Base-by-base conservation (phyloP, 2,113 vertebrate genomes). In the Phainopepla nitens region DNA sequence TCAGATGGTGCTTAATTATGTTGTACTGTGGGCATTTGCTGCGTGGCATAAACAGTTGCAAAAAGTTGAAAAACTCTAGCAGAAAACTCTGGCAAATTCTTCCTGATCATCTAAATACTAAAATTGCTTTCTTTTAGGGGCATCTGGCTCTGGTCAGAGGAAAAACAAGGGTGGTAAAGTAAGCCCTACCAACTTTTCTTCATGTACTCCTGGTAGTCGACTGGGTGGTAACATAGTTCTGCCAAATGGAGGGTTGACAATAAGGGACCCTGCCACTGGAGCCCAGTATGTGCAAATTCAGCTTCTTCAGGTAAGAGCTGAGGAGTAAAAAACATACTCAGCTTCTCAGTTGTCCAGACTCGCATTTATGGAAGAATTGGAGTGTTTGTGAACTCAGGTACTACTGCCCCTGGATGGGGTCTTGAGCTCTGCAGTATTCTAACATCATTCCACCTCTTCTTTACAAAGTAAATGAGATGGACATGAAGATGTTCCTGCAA, bases 251-350 rank as follows among this genome's bases (percentile, higher is more conserved):
- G 98, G 98, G 23, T 95, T 98, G 68, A 98, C 98, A 7, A 97
- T 98, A 90, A 98, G 98, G 53, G 98, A 99, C 82, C 98, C 98
- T 2, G 97, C 98, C 27, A 98, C 98, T 1, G 98, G 98, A 31
- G 93, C 98, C 21, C 99, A 98, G 86, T 99, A 99, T 83, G 98
- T 99, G 85, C 99, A 99, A 97, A 98, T 99, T 64, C 99, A 99
- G 91, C 97, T 99, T 36, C 97, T 99, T 82, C 99, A 99, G 99
- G 99, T 99, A 92, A 98, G 97, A 91, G 68, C 39, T 8, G 18
- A 90, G 47, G 18, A 65, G 41, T 23, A 36, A 21, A 53, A 56
- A 51, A 23, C 17, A 4, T 11, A 7, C 11, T 75, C 31, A 15
- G 47, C 23, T 65, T 68, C 35, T 69, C 66, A 58, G 24, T 70